Base-by-base conservation (phyloP, 2,797 vertebrate genomes). In the Tapirus indicus region DNA sequence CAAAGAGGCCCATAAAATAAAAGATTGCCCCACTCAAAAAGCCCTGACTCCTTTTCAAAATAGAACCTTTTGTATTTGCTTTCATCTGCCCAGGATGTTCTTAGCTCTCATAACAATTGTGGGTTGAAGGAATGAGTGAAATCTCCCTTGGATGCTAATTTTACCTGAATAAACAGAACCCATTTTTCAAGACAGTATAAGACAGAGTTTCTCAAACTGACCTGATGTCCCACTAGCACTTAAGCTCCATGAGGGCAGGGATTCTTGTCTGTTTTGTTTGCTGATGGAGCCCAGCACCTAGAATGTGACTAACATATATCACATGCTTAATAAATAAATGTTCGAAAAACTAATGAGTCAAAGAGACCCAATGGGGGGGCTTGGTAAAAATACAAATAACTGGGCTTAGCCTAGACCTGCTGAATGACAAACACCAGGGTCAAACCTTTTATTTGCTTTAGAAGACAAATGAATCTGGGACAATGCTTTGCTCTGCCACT, bases 321-420 rank as follows among this genome's bases (percentile, higher is more conserved):
- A 58, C 71, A 41, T 60, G 66, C 54, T 92, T 84, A 88, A 83
- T n/a, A 92, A 94, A 79, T 62, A 84, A 23, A 79, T 74, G 41
- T 41, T 85, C 32, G 44, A 88, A 66, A 80, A 86, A 86, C 75
- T 23, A 93, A 85, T 90, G 49, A 79, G 20, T 74, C 72, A 74
- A 88, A 86, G 29, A 52, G 11, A 87, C 89, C 38, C 79, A 69
- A 58, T 20, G 52, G 47, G 6, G 9, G 79, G 4, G 68, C n/a
- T 44, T 91, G 54, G 69, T 71, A 94, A 94, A 97, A 97, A 77
- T 89, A 58, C 17, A 78, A 64, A 74, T 80, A 62, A 56, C 4
- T 89, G 21, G 41, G 14, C 35, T 92, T 32, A 54, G 49, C 23
- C 21, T 91, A 78, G 58, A 87, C 10, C 32, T 90, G 60, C 49